These are phyloP conservation scores for Hyperoplus immaculatus DNA, from an alignment of 2,797 vertebrate genomes.

Conservation along the genomic window DNA sequence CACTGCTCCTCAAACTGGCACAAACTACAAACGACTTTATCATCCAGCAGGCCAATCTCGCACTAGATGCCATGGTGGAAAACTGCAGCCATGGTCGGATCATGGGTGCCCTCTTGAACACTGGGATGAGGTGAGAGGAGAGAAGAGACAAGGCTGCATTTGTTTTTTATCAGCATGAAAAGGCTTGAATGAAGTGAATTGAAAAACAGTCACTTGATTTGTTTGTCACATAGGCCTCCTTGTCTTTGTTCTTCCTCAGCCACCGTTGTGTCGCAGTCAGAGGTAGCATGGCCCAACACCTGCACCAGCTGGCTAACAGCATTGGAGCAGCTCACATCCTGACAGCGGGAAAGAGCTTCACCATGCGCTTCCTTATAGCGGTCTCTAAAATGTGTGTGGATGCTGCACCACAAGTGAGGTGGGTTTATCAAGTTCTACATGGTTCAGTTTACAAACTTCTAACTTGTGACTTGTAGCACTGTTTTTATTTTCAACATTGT, in stretches of 20 bases:
- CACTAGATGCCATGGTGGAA: not conserved
- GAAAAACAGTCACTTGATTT: not conserved
- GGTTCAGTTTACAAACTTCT: not conserved
- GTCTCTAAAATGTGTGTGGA: not conserved
- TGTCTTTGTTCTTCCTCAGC: not conserved
- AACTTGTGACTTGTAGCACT: not conserved
- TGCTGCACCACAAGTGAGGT: slow-evolving; percentile 1
- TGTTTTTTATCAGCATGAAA: not conserved
- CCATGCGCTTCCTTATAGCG: not conserved
- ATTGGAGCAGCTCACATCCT: not conserved
- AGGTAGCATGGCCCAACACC: not conserved
- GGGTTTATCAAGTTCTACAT: not conserved
- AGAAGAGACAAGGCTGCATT: not conserved
- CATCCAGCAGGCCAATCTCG: not conserved
- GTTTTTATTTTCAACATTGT: not conserved
- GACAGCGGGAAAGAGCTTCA: not conserved
- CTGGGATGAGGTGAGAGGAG: not conserved
- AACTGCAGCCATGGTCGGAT: not conserved
- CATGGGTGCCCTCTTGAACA: not conserved
- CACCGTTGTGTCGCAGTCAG: not conserved
- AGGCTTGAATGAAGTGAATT: not conserved
- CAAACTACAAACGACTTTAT: not conserved
- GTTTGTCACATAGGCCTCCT: not conserved
- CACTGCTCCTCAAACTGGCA: slow-evolving; percentile 9
- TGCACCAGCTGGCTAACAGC: not conserved